A percentile compares a stretch with the other conserved stretches of the same genome.
These are phyloP conservation scores for Gasteruption jaculator DNA, from an alignment of 2,888 invertebrate genomes.

Conservation along the genomic window DNA sequence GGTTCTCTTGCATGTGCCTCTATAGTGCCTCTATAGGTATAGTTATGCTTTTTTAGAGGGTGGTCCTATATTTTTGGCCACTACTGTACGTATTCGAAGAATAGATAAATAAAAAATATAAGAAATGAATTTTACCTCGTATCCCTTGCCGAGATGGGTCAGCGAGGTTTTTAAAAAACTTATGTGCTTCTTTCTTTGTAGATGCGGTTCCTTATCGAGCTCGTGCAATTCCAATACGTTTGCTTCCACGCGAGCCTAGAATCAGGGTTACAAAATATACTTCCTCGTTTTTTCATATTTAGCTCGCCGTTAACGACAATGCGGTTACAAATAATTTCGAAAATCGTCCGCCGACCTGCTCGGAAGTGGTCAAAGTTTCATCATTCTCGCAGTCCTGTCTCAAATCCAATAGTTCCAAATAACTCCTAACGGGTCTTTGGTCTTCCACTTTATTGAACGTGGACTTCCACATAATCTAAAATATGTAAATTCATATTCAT, in stretches of 20 bases:
- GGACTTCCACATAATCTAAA: constrained; percentile 35
- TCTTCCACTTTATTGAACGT: constrained; percentile 28
- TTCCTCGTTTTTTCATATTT: too few species aligned
- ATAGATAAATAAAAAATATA: constrained; percentile 3
- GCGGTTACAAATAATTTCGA: too few species aligned
- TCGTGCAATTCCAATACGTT: constrained; percentile 54
- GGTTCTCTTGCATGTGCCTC: too few species aligned
- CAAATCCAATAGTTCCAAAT: constrained; percentile 46
- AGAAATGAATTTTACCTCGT: constrained; percentile 55
- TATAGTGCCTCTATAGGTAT: too few species aligned
- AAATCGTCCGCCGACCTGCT: constrained; percentile 63
- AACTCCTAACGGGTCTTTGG: constrained; percentile 32
- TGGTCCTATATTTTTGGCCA: too few species aligned
- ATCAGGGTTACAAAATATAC: too few species aligned
- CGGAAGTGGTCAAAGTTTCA: constrained; percentile 57
- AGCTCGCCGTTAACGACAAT: too few species aligned
- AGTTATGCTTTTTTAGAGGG: too few species aligned
- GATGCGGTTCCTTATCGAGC: constrained; percentile 59
- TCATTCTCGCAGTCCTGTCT: constrained; percentile 61
- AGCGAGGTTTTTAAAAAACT: constrained; percentile 67
- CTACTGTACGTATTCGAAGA: too few species aligned
- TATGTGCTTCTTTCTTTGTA: constrained; percentile 63
- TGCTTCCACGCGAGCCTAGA: constrained; percentile 58
- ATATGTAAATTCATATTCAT: too few species aligned
- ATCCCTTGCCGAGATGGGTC: constrained; percentile 63